Conservation (phyloP, 2,113 vertebrate genomes). For the Haplochromis burtoni region DNA sequence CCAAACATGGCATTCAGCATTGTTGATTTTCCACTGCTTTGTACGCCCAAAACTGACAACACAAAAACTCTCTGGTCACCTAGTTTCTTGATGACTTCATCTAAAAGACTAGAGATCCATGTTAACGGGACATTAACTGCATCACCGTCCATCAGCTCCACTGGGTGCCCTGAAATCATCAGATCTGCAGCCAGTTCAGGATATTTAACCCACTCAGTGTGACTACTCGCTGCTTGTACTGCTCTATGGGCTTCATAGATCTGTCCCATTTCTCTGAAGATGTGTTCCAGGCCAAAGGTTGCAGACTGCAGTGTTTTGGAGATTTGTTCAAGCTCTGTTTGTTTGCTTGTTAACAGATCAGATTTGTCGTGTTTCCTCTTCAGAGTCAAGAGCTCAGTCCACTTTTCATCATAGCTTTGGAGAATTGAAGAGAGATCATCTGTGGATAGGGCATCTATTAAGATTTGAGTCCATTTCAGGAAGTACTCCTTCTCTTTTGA, state of each 20-base stretch:
- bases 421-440: accelerated
- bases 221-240: not conserved
- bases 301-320: accelerated
- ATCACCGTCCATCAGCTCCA: not conserved
- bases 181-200: not conserved
- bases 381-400: accelerated
- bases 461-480: no score
- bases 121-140: accelerated
- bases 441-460: no score
- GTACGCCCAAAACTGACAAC: not conserved
- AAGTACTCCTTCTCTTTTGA: accelerated
- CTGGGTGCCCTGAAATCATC: accelerated
- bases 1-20: constrained; percentile 64
- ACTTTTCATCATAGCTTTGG: accelerated
- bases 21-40: constrained; percentile 74
- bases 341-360: accelerated
- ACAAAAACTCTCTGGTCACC: not conserved
- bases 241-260: accelerated
- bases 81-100: accelerated
- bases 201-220: accelerated
- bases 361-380: accelerated
- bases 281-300: accelerated
- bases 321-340: accelerated
- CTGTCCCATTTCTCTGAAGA: no score
- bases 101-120: accelerated